Base-by-base conservation (phyloP, 2,113 vertebrate species). In the Hippocampus guttulatus region DNA sequence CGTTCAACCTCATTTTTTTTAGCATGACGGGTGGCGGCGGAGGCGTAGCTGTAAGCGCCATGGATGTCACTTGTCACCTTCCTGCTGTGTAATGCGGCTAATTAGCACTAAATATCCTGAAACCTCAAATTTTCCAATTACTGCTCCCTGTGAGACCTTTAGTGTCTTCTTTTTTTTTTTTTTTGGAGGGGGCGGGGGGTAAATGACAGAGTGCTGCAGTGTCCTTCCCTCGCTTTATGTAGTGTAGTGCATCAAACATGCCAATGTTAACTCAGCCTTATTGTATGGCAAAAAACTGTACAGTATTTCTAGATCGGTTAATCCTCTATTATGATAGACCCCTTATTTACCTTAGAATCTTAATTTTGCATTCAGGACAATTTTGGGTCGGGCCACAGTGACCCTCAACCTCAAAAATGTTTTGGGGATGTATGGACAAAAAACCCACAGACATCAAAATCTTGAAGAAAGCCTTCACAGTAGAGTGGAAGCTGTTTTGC, bases 81-180 rank as follows among this genome's bases (percentile, higher is more conserved):
- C 79, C 69, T 69, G 69, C 77, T 67, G 69, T 77, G 71, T 84
- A 79, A 85, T 77, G 78, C 75, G 57, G 61, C 73, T 85, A 86
- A 88, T 84, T 84, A 86, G 68, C 67, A 47, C 70, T 80, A 81
- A 88, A 76, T 80, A 83, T 74, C 73, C 61, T 75, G 74, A 83
- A 82, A 75, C 81, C 76, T 68, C 79, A 84, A 81, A 81, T 85
- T 83, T 74, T 84, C 77, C 72, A 84, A 84, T 89, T 84, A 88
- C 65, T 69, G 70, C 74, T 82, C 81, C 72, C 72, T 69, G 80
- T 54, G 27, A 81, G 76, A 77, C 69, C 64, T n/a, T 54, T 52
- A 75, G 74, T 65, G 14, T 16, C 11, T 55, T 21, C 33, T 20
- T 18, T n/a, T 49, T 76, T 83, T 49, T 27, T 30, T 15, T 27